Evolutionary conservation across 1,140 invertebrate species (phyloP), one percentile per base, ranked within the genome.

Genomic region (Bombus waltoni): DNA sequence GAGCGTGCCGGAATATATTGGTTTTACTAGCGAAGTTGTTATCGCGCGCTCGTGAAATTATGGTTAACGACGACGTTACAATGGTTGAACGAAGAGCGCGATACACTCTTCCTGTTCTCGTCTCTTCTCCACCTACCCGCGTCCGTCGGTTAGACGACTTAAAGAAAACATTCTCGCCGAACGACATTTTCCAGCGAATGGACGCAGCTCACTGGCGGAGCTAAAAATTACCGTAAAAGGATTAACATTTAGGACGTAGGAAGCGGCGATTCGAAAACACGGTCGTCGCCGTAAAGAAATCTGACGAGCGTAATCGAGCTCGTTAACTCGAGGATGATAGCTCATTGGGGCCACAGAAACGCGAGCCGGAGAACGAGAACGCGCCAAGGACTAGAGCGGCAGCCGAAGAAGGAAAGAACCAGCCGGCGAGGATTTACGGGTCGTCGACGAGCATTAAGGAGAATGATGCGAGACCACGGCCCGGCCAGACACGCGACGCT

Each of bases 261-360:
- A 18, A 8, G 0, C 13, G 6, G 5, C 35, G 15, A 25, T 32
- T 75, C 59, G 66, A 32, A 18, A 35, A 25, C 11, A 18, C 77
- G 59, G 53, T 32, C 65, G 59, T 47, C 66, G 47, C 42, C 62
- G 81, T 81, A 82, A 90, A 83, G 87, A 90, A 84, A 90, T 90
- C 83, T 83, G 83, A 76, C 81, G 88, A 88, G 72, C 79, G 83
- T 90, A 86, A 90, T 90, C 88, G 86, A 83, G 86, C 88, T 90
- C 86, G 89, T 90, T 90, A 89, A 76, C 81, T 53, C 35, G 81
- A 65, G 84, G 79, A 90, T 75, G 77, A 90, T 79, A 90, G 85
- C 68, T 77, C 44, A 72, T 76, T 77, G 81, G 22, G 72, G 81
- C 73, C 66, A 59, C 59, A 28, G 74, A 75, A 65, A 77, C 77